These are phyloP conservation scores for Diorhabda sublineata DNA, from an alignment of 1,140 invertebrate species.

Conservation along the genomic window DNA sequence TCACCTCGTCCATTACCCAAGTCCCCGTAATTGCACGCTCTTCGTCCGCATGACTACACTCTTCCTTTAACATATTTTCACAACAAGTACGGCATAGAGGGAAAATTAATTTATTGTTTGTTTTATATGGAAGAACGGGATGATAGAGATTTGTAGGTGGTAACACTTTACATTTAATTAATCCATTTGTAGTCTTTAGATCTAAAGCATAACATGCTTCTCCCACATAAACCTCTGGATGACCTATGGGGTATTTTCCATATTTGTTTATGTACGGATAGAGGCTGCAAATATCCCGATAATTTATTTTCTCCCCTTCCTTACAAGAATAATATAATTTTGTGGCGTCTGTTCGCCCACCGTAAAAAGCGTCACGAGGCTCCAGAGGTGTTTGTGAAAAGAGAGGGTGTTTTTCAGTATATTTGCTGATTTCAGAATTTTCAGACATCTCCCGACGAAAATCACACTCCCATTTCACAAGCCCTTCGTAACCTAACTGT, in stretches of 20 bases:
- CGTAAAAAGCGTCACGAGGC: constrained; percentile 17
- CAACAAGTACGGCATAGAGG: constrained; percentile 36
- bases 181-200: constrained; percentile 25
- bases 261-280: constrained; percentile 41
- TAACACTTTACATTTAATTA: constrained; percentile 39
- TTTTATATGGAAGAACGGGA: constrained; percentile 37
- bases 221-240: constrained; percentile 33
- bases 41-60: constrained; percentile 34
- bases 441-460: background rate
- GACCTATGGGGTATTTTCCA: constrained; percentile 41
- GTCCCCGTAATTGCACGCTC: constrained; percentile 43
- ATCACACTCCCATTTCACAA: constrained; percentile 16
- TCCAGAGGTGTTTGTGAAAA: constrained; percentile 3
- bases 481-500: constrained; percentile 5
- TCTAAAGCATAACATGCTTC: constrained; percentile 9
- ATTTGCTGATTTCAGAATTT: constrained; percentile 5
- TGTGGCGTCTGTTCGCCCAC: constrained; percentile 19
- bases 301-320: constrained; percentile 39
- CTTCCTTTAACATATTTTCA: constrained; percentile 15
- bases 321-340: constrained; percentile 19
- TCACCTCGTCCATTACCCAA: constrained; percentile 44
- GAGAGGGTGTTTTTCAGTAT: constrained; percentile 3
- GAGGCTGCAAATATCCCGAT: constrained; percentile 40
- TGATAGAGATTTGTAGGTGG: constrained; percentile 40
- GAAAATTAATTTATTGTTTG: constrained; percentile 41